phyloP scores from a whole-genome alignment of 2,797 vertebrate genomes.

The Scomberomorus guttatus region DNA sequence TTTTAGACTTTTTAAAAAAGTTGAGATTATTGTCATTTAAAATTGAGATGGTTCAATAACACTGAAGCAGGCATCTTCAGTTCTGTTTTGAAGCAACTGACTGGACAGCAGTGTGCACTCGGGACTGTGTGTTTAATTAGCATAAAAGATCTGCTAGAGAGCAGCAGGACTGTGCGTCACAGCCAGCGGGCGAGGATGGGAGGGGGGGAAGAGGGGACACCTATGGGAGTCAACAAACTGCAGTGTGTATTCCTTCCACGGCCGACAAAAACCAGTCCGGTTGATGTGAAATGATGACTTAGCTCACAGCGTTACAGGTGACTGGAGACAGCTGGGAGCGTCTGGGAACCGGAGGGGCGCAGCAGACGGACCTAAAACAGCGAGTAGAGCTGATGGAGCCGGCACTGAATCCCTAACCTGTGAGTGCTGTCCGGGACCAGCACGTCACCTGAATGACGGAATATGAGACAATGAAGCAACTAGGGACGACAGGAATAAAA shows the following conservation, averaged over 20 bases:
- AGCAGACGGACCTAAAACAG: slow-evolving; percentile 40
- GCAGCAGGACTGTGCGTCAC: slow-evolving; percentile 88
- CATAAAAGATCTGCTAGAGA: slow-evolving; percentile 88
- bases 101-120: slow-evolving; percentile 66
- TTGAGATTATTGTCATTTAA: not conserved
- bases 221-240: slow-evolving; percentile 83
- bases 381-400: slow-evolving; percentile 30
- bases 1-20: not conserved
- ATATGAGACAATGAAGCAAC: slow-evolving; percentile 81
- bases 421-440: slow-evolving; percentile 60
- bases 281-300: slow-evolving; percentile 76
- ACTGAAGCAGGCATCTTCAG: not conserved
- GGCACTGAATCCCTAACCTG: slow-evolving; percentile 65
- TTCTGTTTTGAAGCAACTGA: slow-evolving; percentile 30
- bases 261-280: slow-evolving; percentile 75
- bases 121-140: slow-evolving; percentile 85
- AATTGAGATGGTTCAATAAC: not conserved
- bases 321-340: slow-evolving; percentile 71
- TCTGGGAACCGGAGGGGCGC: slow-evolving; percentile 43
- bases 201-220: slow-evolving; percentile 64
- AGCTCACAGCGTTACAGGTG: slow-evolving; percentile 78
- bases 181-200: slow-evolving; percentile 57
- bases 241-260: slow-evolving; percentile 76
- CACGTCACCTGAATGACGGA: slow-evolving; percentile 74
- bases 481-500: slow-evolving; percentile 74